These are phyloP conservation scores for Crocuta crocuta DNA, from an alignment of 2,113 vertebrate species.

Conservation along the genomic window DNA sequence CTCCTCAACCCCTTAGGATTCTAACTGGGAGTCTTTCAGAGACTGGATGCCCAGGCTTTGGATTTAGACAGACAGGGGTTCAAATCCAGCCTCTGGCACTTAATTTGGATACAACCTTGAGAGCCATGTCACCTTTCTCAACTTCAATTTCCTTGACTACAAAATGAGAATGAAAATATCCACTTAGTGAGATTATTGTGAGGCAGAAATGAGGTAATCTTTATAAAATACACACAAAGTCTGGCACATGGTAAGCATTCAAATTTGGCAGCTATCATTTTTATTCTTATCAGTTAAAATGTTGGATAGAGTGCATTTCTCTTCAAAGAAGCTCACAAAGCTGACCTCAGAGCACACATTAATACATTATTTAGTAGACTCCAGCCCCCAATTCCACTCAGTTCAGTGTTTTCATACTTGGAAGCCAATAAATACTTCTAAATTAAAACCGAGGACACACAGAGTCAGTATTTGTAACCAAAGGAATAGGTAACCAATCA, in stretches of 20 bases:
- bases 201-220: constrained; percentile 45
- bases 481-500: constrained; percentile 10
- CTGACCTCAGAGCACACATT: not conserved
- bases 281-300: constrained; percentile 51
- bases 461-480: constrained; percentile 35
- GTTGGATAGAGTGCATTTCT: not conserved
- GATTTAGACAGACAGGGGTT: not conserved
- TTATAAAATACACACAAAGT: constrained; percentile 39
- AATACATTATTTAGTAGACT: constrained; percentile 19
- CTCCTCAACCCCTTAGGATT: not conserved
- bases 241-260: not conserved
- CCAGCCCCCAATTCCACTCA: not conserved
- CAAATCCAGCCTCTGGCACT: not conserved
- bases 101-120: not conserved
- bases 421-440: not conserved
- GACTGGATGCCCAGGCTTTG: not conserved
- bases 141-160: constrained; percentile 11
- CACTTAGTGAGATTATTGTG: not conserved
- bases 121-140: constrained; percentile 9
- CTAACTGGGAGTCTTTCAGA: not conserved
- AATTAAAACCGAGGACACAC: constrained; percentile 32
- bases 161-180: not conserved
- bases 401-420: not conserved
- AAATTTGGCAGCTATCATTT: constrained; percentile 34
- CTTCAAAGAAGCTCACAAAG: constrained; percentile 6